Percentiles rank a stretch among this genome's conserved stretches.
These are phyloP conservation scores for Mastomys natalensis DNA, from an alignment of 2,113 vertebrate species.

Conservation along the genomic window DNA sequence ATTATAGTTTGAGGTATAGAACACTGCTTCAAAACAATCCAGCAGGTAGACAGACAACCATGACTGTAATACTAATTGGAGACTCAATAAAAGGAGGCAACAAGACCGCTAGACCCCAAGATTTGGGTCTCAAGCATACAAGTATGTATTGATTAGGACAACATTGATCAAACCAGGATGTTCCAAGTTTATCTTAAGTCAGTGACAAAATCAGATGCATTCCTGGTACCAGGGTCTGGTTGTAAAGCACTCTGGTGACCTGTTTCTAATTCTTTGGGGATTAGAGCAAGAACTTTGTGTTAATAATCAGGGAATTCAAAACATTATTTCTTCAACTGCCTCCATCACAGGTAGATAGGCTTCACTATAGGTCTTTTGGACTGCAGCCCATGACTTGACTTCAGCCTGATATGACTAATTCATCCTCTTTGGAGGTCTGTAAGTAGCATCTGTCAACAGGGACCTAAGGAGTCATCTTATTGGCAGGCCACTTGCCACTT, in stretches of 20 bases:
- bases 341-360: fast-evolving
- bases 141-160: not conserved
- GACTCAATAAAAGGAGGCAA: not conserved
- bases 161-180: not conserved
- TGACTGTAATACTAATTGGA: not conserved
- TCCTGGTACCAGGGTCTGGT: not conserved
- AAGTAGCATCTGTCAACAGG: not conserved
- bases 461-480: not conserved
- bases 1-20: not conserved
- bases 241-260: not conserved
- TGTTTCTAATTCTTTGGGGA: not conserved
- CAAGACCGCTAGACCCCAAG: not conserved
- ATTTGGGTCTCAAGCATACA: not conserved
- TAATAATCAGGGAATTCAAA: not conserved
- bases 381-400: not conserved
- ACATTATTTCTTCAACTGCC: not conserved
- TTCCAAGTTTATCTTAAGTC: not conserved
- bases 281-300: not conserved
- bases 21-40: not conserved
- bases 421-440: not conserved
- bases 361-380: not conserved
- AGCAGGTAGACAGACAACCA: not conserved
- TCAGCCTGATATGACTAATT: not conserved
- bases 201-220: not conserved
- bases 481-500: not conserved